Percentiles rank a stretch among this genome's conserved stretches.
phyloP scores from a whole-genome alignment of 64 coral and sea anemone genomes.

The Acropora yongei region DNA sequence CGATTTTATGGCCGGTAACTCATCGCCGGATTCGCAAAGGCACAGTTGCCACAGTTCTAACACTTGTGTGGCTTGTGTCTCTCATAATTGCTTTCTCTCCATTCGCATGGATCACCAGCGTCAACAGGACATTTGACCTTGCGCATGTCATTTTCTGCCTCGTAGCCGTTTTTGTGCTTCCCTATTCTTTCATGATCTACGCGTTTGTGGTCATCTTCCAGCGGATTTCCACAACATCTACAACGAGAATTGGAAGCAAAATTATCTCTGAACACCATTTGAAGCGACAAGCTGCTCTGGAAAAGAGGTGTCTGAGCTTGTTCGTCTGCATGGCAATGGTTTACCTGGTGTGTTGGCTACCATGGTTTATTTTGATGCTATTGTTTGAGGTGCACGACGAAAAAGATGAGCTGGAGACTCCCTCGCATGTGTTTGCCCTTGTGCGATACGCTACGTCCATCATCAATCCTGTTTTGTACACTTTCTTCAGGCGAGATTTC shows the following conservation, averaged over 20 bases:
- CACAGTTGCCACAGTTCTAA: neutral
- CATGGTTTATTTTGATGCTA: conserved; percentile 49
- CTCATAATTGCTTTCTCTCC: conserved; percentile 10
- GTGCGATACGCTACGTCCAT: conserved; percentile 53
- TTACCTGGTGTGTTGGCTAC: conserved; percentile 6
- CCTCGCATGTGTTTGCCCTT: conserved; percentile 27
- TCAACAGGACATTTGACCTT: neutral
- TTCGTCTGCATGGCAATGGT: conserved; percentile 12
- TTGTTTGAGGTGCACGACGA: neutral
- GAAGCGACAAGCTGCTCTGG: neutral
- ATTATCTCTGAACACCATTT: too few relatives aligned
- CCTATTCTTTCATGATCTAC: conserved; percentile 25
- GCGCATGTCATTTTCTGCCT: neutral
- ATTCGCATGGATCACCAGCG: neutral
- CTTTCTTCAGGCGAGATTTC: conserved; percentile 73
- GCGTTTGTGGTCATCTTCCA: conserved; percentile 18
- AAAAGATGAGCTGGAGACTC: neutral
- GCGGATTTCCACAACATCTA: neutral
- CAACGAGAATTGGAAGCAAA: too few relatives aligned
- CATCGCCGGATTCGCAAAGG: conserved; percentile 5
- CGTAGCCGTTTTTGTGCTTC: neutral
- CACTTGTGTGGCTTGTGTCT: conserved; percentile 18
- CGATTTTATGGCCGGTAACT: conserved; percentile 22
- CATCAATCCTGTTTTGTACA: conserved; percentile 69
- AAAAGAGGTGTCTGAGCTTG: conserved; percentile 8